Conservation (phyloP, 2,888 invertebrate genomes). For the Andrena chrysosceles region DNA sequence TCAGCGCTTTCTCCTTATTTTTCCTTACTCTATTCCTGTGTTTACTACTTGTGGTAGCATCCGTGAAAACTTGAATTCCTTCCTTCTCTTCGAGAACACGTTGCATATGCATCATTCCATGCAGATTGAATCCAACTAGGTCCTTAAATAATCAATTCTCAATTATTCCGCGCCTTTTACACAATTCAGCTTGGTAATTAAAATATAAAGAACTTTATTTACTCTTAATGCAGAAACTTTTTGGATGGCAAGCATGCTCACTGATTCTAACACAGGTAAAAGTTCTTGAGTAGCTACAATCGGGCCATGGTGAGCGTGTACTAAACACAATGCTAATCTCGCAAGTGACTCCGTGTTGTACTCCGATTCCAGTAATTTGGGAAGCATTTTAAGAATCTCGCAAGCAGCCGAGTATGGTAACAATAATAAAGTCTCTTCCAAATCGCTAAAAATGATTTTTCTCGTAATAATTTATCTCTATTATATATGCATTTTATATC, state of each 20-base stretch:
- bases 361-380: constrained; percentile 88
- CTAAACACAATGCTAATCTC: constrained; percentile 91
- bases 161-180: constrained; percentile 7
- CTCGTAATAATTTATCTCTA: constrained; percentile 13
- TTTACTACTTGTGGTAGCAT: constrained; percentile 89
- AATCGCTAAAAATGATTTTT: constrained; percentile 88
- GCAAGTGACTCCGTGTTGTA: constrained; percentile 92
- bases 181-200: neutral
- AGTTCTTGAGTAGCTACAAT: constrained; percentile 90
- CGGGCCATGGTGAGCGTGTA: constrained; percentile 92
- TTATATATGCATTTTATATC: constrained; percentile 7
- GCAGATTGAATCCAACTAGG: constrained; percentile 93
- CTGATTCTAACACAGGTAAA: constrained; percentile 88
- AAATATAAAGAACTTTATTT: constrained; percentile 74
- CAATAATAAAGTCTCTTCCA: constrained; percentile 95
- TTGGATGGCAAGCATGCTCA: constrained; percentile 87
- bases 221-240: constrained; percentile 88
- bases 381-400: constrained; percentile 91
- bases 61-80: constrained; percentile 91
- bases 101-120: constrained; percentile 92
- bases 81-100: constrained; percentile 91
- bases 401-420: constrained; percentile 94
- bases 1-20: constrained; percentile 87
- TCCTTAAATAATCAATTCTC: constrained; percentile 87
- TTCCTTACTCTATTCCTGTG: constrained; percentile 88